Percentiles rank a stretch among this genome's conserved stretches.
Conservation (phyloP, 2,888 invertebrate species). For the Lasius fuliginosus region DNA sequence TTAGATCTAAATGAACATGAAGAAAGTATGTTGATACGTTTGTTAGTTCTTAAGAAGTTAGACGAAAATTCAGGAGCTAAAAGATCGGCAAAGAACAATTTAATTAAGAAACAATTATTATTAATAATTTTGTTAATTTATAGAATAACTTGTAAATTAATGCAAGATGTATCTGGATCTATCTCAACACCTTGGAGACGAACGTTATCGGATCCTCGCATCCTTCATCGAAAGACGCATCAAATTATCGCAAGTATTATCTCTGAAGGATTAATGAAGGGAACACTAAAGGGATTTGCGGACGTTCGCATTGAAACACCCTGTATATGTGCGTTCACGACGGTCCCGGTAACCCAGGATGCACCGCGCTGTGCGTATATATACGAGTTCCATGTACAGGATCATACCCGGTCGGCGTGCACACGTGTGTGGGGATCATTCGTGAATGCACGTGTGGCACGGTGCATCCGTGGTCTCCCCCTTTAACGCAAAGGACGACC, state of each 20-base stretch:
- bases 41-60: not conserved
- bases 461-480: slow-evolving; percentile 55
- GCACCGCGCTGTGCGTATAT: slow-evolving; percentile 69
- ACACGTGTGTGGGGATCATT: slow-evolving; percentile 50
- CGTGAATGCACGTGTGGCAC: slow-evolving; percentile 56
- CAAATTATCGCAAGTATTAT: slow-evolving; percentile 59
- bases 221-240: slow-evolving; percentile 9
- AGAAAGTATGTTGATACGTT: not conserved
- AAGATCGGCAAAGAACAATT: not conserved
- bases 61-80: not conserved
- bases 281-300: slow-evolving; percentile 23
- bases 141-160: not conserved
- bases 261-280: slow-evolving; percentile 68
- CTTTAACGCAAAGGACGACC: slow-evolving; percentile 65
- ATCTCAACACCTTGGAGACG: not conserved
- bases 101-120: not conserved
- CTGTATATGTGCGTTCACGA: slow-evolving; percentile 71
- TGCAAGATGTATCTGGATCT: not conserved
- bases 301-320: slow-evolving; percentile 59
- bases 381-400: slow-evolving; percentile 51
- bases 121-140: not conserved
- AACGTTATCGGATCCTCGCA: not conserved
- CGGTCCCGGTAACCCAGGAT: slow-evolving; percentile 66
- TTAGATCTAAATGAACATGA: not conserved
- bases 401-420: slow-evolving; percentile 53